Conservation (phyloP, 2,888 invertebrate species). For the Anoplius nigerrimus region DNA sequence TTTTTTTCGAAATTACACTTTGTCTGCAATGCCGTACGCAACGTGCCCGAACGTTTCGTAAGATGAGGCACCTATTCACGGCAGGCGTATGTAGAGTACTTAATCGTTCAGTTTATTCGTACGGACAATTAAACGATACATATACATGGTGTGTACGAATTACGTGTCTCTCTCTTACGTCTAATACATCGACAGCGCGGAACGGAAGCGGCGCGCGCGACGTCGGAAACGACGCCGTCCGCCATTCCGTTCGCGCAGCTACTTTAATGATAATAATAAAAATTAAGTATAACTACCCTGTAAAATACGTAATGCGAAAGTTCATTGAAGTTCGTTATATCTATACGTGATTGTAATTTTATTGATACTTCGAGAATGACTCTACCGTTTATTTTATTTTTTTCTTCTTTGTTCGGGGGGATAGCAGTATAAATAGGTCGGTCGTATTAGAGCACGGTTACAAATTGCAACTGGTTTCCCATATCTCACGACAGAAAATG, state of each 20-base stretch:
- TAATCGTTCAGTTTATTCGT: slow-evolving; percentile 59
- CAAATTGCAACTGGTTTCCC: slow-evolving; percentile 18
- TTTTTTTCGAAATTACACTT: too few species aligned
- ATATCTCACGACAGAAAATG: slow-evolving; percentile 30
- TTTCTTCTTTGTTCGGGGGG: slow-evolving; percentile 18
- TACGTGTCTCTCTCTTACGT: slow-evolving; percentile 67
- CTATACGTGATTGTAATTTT: slow-evolving; percentile 57
- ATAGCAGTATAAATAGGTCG: slow-evolving; percentile 58
- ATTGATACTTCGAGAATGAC: slow-evolving; percentile 54
- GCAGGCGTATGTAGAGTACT: slow-evolving; percentile 40
- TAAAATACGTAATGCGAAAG: slow-evolving; percentile 70
- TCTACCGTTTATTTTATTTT: slow-evolving; percentile 54
- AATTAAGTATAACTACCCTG: slow-evolving; percentile 72
- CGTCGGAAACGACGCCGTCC: slow-evolving; percentile 32
- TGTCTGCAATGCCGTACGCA: too few species aligned
- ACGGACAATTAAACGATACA: slow-evolving; percentile 73
- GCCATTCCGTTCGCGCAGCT: slow-evolving; percentile 52
- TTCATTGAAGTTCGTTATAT: slow-evolving; percentile 63
- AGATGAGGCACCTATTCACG: neutral
- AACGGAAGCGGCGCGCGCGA: slow-evolving; percentile 44
- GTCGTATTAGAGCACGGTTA: slow-evolving; percentile 27
- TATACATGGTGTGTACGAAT: slow-evolving; percentile 71
- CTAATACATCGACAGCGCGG: slow-evolving; percentile 69
- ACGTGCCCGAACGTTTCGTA: too few species aligned
- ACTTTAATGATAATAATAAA: slow-evolving; percentile 63